A percentile compares a stretch with the other conserved stretches of the same genome.
These are phyloP conservation scores for Pseudopipra pipra DNA, from an alignment of 2,113 vertebrate species.

Conservation along the genomic window DNA sequence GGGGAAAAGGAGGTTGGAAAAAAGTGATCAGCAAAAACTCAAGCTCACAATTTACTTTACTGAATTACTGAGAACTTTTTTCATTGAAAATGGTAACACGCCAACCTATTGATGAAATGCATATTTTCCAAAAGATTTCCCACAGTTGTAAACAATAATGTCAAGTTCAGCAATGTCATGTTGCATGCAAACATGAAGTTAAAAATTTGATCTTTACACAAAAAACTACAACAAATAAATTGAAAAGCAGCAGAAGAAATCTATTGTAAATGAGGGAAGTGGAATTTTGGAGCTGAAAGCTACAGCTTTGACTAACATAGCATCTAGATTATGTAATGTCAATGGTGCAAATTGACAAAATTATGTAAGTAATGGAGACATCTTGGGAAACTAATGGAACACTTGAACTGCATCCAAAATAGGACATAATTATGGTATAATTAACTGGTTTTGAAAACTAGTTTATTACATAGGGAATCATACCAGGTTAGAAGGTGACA, in stretches of 20 bases:
- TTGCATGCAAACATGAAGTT: neutral
- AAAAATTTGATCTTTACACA: neutral
- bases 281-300: neutral
- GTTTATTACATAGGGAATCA: neutral
- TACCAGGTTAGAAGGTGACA: neutral
- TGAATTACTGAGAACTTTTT: neutral
- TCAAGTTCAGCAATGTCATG: neutral
- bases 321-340: neutral
- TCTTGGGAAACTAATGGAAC: slow-evolving; percentile 2
- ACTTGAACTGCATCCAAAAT: neutral
- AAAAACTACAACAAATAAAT: neutral
- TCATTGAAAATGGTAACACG: neutral
- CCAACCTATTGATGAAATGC: neutral
- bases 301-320: neutral
- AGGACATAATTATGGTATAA: neutral
- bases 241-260: neutral
- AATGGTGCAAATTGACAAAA: neutral
- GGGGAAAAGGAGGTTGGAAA: neutral
- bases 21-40: neutral
- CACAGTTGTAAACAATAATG: neutral
- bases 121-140: neutral
- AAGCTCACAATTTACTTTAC: neutral
- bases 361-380: neutral
- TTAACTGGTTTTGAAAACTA: neutral
- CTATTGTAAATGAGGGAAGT: neutral